Evolutionary conservation across 2,113 vertebrate genomes (phyloP).

Genomic region (Ameiurus melas): DNA sequence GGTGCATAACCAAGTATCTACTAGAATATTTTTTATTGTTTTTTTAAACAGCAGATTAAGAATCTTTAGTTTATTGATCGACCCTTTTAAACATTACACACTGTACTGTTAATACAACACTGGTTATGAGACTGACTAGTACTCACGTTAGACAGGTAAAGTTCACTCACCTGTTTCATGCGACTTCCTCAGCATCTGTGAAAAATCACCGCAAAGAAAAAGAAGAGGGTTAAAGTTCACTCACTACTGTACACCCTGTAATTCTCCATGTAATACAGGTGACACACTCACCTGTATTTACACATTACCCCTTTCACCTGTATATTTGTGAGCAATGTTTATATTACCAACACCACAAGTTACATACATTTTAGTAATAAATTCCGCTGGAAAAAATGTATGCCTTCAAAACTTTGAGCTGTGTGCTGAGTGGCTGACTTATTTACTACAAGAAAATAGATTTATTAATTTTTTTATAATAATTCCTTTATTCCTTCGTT

Average conservation of each 20-base stretch:
- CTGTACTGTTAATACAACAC: background rate
- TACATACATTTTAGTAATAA: background rate
- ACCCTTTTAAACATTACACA: background rate
- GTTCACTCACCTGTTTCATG: constrained; percentile 72
- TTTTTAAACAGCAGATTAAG: background rate
- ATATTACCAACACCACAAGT: background rate
- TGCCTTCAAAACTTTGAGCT: no score
- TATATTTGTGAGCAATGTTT: background rate
- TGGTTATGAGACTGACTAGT: background rate
- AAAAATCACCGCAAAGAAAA: constrained; percentile 5
- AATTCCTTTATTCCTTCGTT: background rate
- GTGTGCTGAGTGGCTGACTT: background rate
- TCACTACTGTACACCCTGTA: background rate
- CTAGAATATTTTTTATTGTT: background rate
- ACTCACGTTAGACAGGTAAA: background rate
- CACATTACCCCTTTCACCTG: no score
- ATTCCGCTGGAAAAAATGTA: background rate
- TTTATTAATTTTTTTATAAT: background rate
- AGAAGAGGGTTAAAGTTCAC: background rate
- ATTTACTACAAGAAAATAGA: no score
- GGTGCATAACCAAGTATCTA: background rate
- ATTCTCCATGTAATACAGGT: background rate
- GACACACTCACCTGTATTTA: background rate
- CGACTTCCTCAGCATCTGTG: constrained; percentile 78
- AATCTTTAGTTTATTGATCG: background rate